Evolutionary conservation across 2,113 vertebrate species (phyloP).

Genomic region (Ptilorrhoa leucosticta): DNA sequence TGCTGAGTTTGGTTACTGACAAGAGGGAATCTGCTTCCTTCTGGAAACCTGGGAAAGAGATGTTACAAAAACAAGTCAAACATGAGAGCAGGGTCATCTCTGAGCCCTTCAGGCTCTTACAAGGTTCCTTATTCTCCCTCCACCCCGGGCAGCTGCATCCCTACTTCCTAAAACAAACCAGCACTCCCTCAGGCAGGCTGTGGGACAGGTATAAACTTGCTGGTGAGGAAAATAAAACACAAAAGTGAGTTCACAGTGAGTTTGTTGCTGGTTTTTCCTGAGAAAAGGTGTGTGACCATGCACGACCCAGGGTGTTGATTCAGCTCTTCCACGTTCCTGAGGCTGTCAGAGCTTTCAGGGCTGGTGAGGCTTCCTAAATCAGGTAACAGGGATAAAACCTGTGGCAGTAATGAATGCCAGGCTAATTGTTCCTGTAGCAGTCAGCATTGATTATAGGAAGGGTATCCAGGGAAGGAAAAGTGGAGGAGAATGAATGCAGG

Average conservation of each 20-base stretch:
- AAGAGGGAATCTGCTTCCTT: slow-evolving; percentile 85
- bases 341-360: neutral
- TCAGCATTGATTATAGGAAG: neutral
- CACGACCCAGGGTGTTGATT: neutral
- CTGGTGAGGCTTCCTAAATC: neutral
- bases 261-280: neutral
- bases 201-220: neutral
- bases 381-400: neutral
- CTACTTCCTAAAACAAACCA: neutral
- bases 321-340: neutral
- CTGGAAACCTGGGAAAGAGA: slow-evolving; percentile 81
- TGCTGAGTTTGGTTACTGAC: slow-evolving; percentile 80
- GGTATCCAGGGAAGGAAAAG: neutral
- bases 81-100: neutral
- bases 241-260: neutral
- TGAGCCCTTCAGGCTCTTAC: neutral
- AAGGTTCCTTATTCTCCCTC: neutral
- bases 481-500: neutral
- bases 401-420: neutral
- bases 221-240: neutral
- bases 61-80: neutral
- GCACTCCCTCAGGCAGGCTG: neutral
- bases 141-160: neutral
- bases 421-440: neutral
- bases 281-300: neutral